Evolutionary conservation across 1,140 invertebrate species (phyloP).

Genomic region (Megathymus violae): DNA sequence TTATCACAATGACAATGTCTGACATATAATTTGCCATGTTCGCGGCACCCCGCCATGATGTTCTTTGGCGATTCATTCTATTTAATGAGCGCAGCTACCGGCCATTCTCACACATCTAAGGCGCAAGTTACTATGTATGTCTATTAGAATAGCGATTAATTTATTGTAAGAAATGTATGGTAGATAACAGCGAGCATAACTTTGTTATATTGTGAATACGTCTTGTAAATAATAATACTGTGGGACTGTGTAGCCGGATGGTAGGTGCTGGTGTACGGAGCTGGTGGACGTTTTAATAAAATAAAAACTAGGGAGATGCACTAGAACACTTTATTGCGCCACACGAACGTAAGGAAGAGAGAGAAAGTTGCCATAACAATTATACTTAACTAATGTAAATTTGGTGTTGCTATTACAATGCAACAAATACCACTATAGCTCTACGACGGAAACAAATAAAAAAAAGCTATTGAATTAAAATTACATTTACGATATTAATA

Average conservation of each 20-base stretch:
- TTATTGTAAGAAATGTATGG: conserved; percentile 4
- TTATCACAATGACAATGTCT: conserved; percentile 75
- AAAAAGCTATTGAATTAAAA: background rate
- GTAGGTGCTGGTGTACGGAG: too few species aligned
- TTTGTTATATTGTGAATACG: background rate
- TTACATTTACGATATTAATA: background rate
- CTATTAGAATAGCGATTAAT: conserved; percentile 21
- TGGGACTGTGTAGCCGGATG: too few species aligned
- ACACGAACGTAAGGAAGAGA: too few species aligned
- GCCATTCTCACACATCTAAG: conserved; percentile 53
- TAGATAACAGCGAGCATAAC: conserved; percentile 16
- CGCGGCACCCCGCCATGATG: conserved; percentile 63
- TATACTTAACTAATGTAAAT: too few species aligned
- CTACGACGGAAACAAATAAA: too few species aligned
- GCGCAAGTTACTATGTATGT: background rate
- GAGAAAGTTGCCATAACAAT: too few species aligned
- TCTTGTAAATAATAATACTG: background rate
- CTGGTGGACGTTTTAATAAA: too few species aligned
- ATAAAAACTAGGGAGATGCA: too few species aligned
- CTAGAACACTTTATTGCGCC: too few species aligned
- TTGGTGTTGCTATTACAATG: too few species aligned
- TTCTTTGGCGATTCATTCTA: conserved; percentile 73
- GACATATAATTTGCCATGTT: conserved; percentile 75
- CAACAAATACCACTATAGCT: too few species aligned
- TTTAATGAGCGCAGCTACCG: conserved; percentile 74